A percentile compares a stretch with the other conserved stretches of the same genome.
Conservation (phyloP, 1,140 invertebrate genomes). For the Glomeris maerens region DNA sequence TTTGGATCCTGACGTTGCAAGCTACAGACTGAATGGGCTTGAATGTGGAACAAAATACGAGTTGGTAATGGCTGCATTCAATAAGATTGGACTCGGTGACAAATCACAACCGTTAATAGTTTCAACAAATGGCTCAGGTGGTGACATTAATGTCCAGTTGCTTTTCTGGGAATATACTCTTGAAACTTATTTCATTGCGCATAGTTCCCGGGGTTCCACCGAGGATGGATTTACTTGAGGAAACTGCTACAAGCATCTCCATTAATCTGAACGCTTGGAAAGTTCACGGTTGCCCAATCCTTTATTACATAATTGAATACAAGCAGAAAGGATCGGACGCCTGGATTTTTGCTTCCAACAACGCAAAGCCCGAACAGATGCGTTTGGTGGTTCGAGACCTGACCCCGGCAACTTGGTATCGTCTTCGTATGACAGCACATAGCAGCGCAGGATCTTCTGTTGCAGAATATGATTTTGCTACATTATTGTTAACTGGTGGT, state of each 20-base stretch:
- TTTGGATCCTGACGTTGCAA: conserved; percentile 45
- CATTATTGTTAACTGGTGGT: conserved; percentile 24
- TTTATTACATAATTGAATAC: conserved; percentile 74
- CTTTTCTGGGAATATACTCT: too few species aligned
- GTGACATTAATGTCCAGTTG: too few species aligned
- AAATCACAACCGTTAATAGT: neutral
- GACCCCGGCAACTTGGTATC: conserved; percentile 31
- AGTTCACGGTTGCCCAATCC: conserved; percentile 74
- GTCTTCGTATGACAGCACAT: conserved; percentile 30
- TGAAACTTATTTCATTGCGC: neutral
- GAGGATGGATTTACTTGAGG: conserved; percentile 1
- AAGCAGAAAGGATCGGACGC: neutral
- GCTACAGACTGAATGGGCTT: conserved; percentile 35
- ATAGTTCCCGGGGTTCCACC: conserved; percentile 10
- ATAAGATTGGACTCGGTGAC: conserved; percentile 49
- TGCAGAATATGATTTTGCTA: conserved; percentile 15
- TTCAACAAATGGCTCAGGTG: conserved; percentile 5
- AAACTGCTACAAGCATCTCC: conserved; percentile 53
- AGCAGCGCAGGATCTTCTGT: conserved; percentile 31
- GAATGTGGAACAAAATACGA: conserved; percentile 76
- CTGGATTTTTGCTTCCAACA: conserved; percentile 18
- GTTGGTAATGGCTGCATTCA: conserved; percentile 73
- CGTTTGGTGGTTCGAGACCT: conserved; percentile 28
- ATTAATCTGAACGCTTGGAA: conserved; percentile 76
- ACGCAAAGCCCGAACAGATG: conserved; percentile 24